Conservation (phyloP, 2,113 vertebrate species). For the Terrapene triunguis region DNA sequence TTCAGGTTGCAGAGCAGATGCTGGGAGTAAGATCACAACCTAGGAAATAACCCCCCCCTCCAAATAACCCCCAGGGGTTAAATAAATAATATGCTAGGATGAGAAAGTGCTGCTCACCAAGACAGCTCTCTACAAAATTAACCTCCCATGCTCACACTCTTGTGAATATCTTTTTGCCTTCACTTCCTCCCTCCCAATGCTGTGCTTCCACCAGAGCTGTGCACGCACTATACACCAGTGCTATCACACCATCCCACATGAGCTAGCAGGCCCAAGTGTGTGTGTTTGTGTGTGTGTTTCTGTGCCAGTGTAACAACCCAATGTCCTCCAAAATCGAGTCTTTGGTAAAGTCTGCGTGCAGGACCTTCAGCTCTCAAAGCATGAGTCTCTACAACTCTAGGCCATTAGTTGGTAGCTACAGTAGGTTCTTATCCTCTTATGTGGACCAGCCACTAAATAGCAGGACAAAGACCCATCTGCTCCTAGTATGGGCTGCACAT, state of each 20-base stretch:
- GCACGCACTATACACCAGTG: not conserved
- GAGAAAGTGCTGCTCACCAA: not conserved
- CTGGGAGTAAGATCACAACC: not conserved
- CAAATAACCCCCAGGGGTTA: not conserved
- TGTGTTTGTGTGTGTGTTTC: too few species aligned
- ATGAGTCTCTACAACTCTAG: not conserved
- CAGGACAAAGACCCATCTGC: not conserved
- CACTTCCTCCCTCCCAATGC: not conserved
- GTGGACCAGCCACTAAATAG: not conserved
- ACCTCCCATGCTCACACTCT: not conserved
- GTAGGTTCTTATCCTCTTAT: not conserved
- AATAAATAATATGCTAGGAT: not conserved
- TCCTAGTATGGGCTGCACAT: not conserved
- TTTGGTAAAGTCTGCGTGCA: not conserved
- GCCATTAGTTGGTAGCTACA: not conserved
- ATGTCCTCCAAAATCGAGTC: not conserved
- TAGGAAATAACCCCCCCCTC: not conserved
- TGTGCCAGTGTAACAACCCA: not conserved
- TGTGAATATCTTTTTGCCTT: not conserved
- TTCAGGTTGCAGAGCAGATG: not conserved
- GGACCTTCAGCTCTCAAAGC: too few species aligned
- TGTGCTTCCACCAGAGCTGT: not conserved
- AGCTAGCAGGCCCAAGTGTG: not conserved
- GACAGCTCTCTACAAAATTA: not conserved
- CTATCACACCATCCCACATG: too few species aligned